These are phyloP conservation scores for Lithodes maja DNA, from an alignment of 2,888 invertebrate genomes.

Conservation along the genomic window DNA sequence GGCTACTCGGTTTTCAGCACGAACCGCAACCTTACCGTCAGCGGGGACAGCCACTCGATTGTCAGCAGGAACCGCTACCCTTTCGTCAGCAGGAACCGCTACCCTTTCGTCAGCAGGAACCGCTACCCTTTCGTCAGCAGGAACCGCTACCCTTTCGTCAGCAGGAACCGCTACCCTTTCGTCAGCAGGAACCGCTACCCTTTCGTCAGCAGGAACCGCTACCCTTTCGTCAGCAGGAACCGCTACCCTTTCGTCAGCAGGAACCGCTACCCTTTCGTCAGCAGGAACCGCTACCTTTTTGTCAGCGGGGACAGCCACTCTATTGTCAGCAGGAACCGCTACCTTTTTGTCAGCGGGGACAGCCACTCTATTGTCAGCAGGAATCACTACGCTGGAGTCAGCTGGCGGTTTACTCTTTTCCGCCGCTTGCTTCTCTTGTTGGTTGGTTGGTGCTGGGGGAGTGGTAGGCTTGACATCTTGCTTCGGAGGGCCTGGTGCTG, in stretches of 20 bases:
- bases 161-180: background rate
- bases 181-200: background rate
- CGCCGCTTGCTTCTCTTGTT: background rate
- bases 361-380: background rate
- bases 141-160: background rate
- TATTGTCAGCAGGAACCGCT: constrained; percentile 11
- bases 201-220: background rate
- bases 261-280: background rate
- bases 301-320: background rate
- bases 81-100: no score
- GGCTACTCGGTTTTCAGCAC: no score
- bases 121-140: background rate
- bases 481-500: background rate
- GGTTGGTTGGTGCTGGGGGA: background rate
- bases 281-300: background rate
- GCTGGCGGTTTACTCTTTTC: background rate
- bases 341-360: constrained; percentile 3
- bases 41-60: no score
- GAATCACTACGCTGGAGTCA: background rate
- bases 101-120: no score
- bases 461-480: background rate
- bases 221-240: background rate
- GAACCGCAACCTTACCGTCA: no score
- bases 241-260: background rate
- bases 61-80: no score